Evolutionary conservation across 2,797 vertebrate species (phyloP), one percentile per base, ranked within the genome.

Genomic region (Gymnothorax javanicus): DNA sequence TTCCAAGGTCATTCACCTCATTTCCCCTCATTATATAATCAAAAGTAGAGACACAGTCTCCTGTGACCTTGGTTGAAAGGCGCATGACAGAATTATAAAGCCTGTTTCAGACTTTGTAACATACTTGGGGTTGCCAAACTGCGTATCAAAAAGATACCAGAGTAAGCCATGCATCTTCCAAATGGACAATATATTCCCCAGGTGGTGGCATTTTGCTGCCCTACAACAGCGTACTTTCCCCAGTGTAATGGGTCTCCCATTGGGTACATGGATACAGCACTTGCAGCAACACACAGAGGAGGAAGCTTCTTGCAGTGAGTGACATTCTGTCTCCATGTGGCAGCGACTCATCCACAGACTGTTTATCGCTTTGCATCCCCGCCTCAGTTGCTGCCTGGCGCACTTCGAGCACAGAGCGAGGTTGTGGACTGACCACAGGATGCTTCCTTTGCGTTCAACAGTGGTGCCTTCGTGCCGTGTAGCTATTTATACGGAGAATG

Each of bases 171-270:
- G 52, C 75, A 79, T 33, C 33, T 20, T 79, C 75, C 75, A 52
- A 50, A 15, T 79, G 75, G 75, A 79, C 75, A 79, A 79, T 17
- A 79, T 79, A 50, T 50, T 50, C 75, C 33, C 75, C 75, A 79
- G 75, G 75, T 52, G 75, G 75, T 79, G 75, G 33, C 43, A 79
- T 52, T 52, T 50, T 27, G 1, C 43, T 9, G 12, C 5, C 15
- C 43, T 79, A 13, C 75, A 20, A 20, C 75, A 17, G 75, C 23
- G 43, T 7, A 23, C 15, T 33, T 52, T 50, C 33, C 75, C 43
- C 17, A 17, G 75, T 17, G 13, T 20, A 52, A 79, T 79, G 33
- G 52, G 52, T 79, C 43, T 52, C 43, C 2, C 12, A 20, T 20
- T 52, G 75, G 75, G 52, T 50, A 52, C 15, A 20, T 20, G 75